phyloP scores from a whole-genome alignment of 2,888 invertebrate genomes.

The Drosophila vallismaia region DNA sequence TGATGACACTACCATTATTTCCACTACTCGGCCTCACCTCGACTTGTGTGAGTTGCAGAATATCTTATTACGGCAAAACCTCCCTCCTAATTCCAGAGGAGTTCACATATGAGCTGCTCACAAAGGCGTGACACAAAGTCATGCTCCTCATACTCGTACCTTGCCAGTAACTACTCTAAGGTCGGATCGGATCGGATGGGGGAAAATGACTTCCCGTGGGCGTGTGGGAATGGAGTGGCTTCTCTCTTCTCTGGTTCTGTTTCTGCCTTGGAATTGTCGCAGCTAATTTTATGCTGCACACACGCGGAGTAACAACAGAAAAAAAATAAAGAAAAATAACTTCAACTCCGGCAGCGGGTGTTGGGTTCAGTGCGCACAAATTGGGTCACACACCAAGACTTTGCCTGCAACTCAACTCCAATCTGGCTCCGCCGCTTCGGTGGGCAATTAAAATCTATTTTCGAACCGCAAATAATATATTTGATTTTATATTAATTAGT shows the following conservation, averaged over 20 bases:
- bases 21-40: conserved; percentile 4
- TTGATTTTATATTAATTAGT: conserved; percentile 67
- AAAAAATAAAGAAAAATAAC: conserved; percentile 2
- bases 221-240: conserved; percentile 54
- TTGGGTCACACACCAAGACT: conserved; percentile 63
- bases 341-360: conserved; percentile 20
- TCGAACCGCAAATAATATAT: conserved; percentile 25
- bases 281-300: conserved; percentile 64
- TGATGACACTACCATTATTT: conserved; percentile 24
- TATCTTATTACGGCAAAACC: conserved; percentile 35
- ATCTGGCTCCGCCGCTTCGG: not conserved
- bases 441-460: conserved; percentile 34
- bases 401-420: conserved; percentile 24
- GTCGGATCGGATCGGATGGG: conserved; percentile 18
- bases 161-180: conserved; percentile 9
- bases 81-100: not conserved
- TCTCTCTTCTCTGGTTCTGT: conserved; percentile 6
- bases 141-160: conserved; percentile 40
- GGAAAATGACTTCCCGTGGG: conserved; percentile 64
- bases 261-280: conserved; percentile 60
- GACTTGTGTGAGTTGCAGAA: conserved; percentile 27
- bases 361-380: conserved; percentile 72
- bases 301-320: conserved; percentile 11
- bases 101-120: conserved; percentile 27
- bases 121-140: conserved; percentile 49